Evolutionary conservation across 2,797 vertebrate genomes (phyloP), one percentile per base, ranked within the genome.

Genomic region (Esox lucius): DNA sequence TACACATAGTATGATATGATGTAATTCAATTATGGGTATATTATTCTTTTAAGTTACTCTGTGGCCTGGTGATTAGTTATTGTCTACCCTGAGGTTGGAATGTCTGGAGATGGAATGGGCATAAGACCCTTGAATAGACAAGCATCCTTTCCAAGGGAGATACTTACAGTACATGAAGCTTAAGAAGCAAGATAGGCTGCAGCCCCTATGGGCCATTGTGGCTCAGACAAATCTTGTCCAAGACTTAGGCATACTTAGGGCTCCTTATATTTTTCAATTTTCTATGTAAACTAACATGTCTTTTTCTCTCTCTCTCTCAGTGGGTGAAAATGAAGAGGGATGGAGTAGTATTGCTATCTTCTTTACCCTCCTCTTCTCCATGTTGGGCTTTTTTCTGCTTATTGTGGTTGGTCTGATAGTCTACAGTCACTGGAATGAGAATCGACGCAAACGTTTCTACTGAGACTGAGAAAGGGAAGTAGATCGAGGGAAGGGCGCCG

Each of bases 391-490:
- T 0, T 93, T 99, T 74, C 96, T 99, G 51, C 94, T 96, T 77
- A 84, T 95, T 0, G 94, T 97, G 77, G 94, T 98, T 0, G 93
- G 95, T 7, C 86, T 98, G 79, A 95, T 98, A 3, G 74, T 96
- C 64, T 98, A 98, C 91, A 94, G 95, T 88, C 96, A 98, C 85
- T 98, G 97, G 97, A 96, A 91, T 67, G 97, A 98, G 77, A 96
- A 91, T 88, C 94, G 95, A 42, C 93, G 96, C 73, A 99, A 98
- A 49, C 97, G 96, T 51, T 98, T 99, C 92, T 99, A 98, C 85
- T 99, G 95, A 98, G 69, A 28, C 16, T 4, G 28, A 61, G 31
- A n/a, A 6, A 46, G 62, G 56, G 24, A 11, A 0, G 17, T 7
- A 22, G 17, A 16, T 0, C 13, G 5, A n/a, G 39, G 9, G 28